A percentile compares a stretch with the other conserved stretches of the same genome.
Conservation (phyloP, 1,140 invertebrate genomes). For the Drosophila kikkawai region DNA sequence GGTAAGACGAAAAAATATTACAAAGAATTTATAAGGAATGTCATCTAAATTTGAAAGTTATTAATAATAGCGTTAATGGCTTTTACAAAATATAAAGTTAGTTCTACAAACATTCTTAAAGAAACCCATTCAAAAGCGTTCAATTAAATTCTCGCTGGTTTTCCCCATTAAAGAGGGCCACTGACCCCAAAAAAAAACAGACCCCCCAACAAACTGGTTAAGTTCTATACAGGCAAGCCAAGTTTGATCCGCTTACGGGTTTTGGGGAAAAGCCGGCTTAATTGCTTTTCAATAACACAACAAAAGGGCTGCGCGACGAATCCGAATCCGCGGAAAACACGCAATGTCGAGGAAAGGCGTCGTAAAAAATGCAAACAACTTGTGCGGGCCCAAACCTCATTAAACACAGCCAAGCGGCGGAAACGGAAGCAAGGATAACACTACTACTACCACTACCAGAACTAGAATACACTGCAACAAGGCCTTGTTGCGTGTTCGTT, state of each 20-base stretch:
- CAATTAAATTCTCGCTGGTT: background rate
- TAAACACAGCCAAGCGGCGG: conserved; percentile 24
- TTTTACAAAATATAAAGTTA: background rate
- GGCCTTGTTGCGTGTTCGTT: conserved; percentile 44
- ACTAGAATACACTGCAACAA: conserved; percentile 36
- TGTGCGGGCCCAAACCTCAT: conserved; percentile 36
- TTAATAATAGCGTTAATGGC: background rate
- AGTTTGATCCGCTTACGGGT: conserved; percentile 12
- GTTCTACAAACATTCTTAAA: background rate
- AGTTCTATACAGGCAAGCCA: background rate
- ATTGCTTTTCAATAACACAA: conserved; percentile 53
- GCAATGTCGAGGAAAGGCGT: conserved; percentile 32
- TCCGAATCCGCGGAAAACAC: conserved; percentile 27
- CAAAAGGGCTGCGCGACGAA: conserved; percentile 21
- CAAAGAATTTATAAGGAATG: too few relatives aligned
- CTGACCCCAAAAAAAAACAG: conserved; percentile 19
- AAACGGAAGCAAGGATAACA: conserved; percentile 41
- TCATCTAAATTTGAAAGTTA: too few relatives aligned
- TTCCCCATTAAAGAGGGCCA: conserved; percentile 3
- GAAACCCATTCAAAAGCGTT: background rate
- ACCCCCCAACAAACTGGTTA: background rate
- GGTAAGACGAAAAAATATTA: background rate
- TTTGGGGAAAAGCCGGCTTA: conserved; percentile 22
- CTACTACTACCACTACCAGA: background rate
- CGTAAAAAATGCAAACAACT: conserved; percentile 51